Percentiles rank a stretch among this genome's conserved stretches.
These are phyloP conservation scores for Temnothorax curvispinosus DNA, from an alignment of 1,140 invertebrate species.

Conservation along the genomic window DNA sequence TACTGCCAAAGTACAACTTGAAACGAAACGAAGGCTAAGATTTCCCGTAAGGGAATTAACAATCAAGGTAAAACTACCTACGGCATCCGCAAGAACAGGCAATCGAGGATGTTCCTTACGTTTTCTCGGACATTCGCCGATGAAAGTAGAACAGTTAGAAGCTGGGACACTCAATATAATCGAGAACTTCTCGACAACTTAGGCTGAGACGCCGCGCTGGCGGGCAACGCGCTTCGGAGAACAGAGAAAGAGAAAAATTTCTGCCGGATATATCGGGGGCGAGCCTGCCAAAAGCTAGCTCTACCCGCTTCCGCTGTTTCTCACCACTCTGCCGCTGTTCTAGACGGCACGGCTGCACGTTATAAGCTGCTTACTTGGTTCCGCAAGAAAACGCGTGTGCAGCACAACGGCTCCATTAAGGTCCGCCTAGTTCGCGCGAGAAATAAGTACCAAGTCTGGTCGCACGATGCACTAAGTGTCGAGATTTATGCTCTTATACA, in stretches of 20 bases:
- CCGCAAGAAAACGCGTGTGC: constrained; percentile 38
- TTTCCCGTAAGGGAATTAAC: neutral
- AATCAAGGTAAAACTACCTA: neutral
- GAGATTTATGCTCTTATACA: constrained; percentile 15
- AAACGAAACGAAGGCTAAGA: neutral
- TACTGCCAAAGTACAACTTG: neutral
- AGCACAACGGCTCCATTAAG: constrained; percentile 45
- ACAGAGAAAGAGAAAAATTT: constrained; percentile 32
- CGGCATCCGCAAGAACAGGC: neutral
- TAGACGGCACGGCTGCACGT: constrained; percentile 1
- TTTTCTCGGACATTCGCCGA: constrained; percentile 15
- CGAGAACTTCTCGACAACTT: constrained; percentile 46
- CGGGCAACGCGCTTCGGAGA: constrained; percentile 5
- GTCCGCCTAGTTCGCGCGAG: constrained; percentile 9
- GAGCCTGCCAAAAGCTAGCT: constrained; percentile 47
- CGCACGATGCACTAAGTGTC: neutral
- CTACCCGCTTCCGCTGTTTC: constrained; percentile 35
- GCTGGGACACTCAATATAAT: constrained; percentile 17
- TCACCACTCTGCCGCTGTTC: constrained; percentile 35
- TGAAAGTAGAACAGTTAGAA: constrained; percentile 20
- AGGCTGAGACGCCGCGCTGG: constrained; percentile 48
- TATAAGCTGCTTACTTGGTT: constrained; percentile 38
- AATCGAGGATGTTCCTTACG: constrained; percentile 4
- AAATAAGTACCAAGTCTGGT: constrained; percentile 26
- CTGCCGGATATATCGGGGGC: neutral